These are phyloP conservation scores for Ichneumon xanthorius DNA, from an alignment of 2,888 invertebrate genomes.

Conservation along the genomic window DNA sequence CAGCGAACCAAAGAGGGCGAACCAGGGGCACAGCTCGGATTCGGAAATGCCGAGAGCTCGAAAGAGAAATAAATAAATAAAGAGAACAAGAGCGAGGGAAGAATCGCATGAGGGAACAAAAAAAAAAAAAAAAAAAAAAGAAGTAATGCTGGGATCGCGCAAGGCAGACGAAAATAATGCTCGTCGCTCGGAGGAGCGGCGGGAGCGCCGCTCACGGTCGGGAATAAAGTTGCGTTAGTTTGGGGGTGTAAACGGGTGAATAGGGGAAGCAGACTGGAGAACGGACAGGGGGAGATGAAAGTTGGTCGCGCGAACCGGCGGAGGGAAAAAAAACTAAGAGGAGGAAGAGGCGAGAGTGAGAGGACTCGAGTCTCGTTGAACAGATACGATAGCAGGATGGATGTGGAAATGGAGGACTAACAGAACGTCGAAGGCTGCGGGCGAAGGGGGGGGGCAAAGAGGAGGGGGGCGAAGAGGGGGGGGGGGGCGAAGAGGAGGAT, in stretches of 20 bases:
- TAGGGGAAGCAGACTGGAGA: constrained; percentile 62
- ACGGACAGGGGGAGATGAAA: constrained; percentile 40
- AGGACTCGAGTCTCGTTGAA: constrained; percentile 53
- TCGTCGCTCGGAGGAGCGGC: constrained; percentile 41
- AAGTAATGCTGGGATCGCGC: constrained; percentile 49
- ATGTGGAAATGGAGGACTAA: constrained; percentile 19
- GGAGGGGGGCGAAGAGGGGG: constrained; percentile 27
- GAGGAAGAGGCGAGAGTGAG: constrained; percentile 50
- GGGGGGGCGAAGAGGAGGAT: constrained; percentile 30
- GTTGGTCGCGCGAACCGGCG: constrained; percentile 55
- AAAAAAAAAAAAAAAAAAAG: constrained; percentile 61
- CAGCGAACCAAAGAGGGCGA: too few relatives aligned
- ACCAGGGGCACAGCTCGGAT: not conserved
- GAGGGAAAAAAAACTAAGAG: constrained; percentile 53
- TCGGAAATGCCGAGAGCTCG: not conserved
- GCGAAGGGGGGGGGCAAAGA: constrained; percentile 46
- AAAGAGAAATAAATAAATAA: constrained; percentile 5
- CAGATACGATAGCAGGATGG: constrained; percentile 54
- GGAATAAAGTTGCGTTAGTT: constrained; percentile 66
- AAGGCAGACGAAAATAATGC: too few relatives aligned
- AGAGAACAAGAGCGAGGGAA: constrained; percentile 12
- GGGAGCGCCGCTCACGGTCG: constrained; percentile 28
- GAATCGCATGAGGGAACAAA: constrained; percentile 23
- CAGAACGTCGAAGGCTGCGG: constrained; percentile 58
- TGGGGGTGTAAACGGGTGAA: constrained; percentile 63